Evolutionary conservation across 1,140 invertebrate genomes (phyloP).

Genomic region (Diorhabda carinulata): DNA sequence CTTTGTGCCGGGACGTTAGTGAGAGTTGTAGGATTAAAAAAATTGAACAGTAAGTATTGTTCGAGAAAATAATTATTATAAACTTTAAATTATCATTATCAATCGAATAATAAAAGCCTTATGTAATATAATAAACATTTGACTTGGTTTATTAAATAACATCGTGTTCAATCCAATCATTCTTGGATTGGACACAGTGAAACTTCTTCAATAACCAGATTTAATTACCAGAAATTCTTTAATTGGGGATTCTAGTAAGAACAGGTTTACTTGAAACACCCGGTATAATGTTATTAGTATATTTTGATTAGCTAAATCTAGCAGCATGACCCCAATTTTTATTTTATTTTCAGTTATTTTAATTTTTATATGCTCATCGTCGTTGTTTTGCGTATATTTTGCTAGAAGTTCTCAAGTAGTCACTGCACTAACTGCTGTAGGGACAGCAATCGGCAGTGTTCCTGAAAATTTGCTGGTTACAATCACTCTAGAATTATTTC

Average conservation of each 20-base stretch:
- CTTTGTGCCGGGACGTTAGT: conserved; percentile 25
- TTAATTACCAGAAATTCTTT: neutral
- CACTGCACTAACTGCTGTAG: conserved; percentile 27
- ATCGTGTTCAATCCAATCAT: too few relatives aligned
- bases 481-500: conserved; percentile 41
- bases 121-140: too few relatives aligned
- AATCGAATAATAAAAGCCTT: too few relatives aligned
- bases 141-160: too few relatives aligned
- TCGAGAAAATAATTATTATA: neutral
- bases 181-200: neutral
- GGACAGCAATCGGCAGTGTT: conserved; percentile 31
- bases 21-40: conserved; percentile 32
- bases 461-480: conserved; percentile 35
- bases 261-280: neutral
- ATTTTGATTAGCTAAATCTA: too few relatives aligned
- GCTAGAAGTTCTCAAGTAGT: conserved; percentile 26
- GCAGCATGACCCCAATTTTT: neutral
- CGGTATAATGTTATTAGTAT: neutral
- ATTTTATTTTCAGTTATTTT: conserved; percentile 15
- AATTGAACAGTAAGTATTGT: conserved; percentile 24
- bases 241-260: neutral
- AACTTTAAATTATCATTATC: too few relatives aligned
- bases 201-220: neutral
- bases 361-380: conserved; percentile 16
- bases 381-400: conserved; percentile 31